These are phyloP conservation scores for Clarias fuscus DNA, from an alignment of 2,797 vertebrate species.

Conservation along the genomic window DNA sequence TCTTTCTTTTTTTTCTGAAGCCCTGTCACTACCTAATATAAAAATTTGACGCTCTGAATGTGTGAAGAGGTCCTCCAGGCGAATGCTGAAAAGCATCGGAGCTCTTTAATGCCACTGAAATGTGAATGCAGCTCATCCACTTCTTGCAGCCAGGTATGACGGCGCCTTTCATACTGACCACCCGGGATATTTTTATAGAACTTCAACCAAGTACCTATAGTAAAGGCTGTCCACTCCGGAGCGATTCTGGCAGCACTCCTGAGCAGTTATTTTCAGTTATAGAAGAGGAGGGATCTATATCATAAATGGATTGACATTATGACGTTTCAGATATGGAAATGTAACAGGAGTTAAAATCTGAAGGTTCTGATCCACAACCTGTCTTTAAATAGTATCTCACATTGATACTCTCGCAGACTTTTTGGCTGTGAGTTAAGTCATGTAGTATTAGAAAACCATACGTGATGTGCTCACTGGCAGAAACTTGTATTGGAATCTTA, in stretches of 20 bases:
- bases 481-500: no score
- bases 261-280: neutral
- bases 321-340: neutral
- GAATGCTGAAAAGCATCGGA: conserved; percentile 44
- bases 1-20: conserved; percentile 1
- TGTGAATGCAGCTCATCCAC: conserved; percentile 44
- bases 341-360: neutral
- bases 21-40: conserved; percentile 40
- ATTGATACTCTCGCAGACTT: neutral
- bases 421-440: neutral
- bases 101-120: conserved; percentile 59
- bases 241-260: neutral
- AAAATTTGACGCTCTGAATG: conserved; percentile 37
- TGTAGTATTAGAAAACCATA: neutral
- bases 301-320: neutral
- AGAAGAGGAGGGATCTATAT: neutral
- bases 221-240: neutral
- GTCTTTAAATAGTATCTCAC: no score
- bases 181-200: conserved; percentile 16
- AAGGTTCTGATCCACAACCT: no score
- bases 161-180: conserved; percentile 52
- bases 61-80: conserved; percentile 47
- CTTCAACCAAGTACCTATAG: neutral
- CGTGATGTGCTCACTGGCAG: neutral
- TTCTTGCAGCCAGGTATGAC: conserved; percentile 50